phyloP scores from a whole-genome alignment of 2,888 invertebrate genomes.

The Panorpa germanica region DNA sequence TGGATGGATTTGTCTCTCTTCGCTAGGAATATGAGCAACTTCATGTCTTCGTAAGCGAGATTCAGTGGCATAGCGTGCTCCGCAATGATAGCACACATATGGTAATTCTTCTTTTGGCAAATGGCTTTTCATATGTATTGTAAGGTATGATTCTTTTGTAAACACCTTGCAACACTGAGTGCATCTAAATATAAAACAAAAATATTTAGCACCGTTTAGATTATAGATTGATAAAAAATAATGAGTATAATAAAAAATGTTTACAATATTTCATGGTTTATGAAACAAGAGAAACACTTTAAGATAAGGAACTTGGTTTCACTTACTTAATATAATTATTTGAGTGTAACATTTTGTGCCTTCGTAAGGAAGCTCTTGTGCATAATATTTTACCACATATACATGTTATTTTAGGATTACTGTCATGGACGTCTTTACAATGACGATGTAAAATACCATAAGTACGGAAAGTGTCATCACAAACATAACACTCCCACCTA shows the following conservation, averaged over 20 bases:
- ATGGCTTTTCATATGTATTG: constrained; percentile 16
- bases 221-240: too few species aligned
- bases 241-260: too few species aligned
- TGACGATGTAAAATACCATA: constrained; percentile 16
- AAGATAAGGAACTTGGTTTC: not conserved
- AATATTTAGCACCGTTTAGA: too few species aligned
- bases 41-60: constrained; percentile 17
- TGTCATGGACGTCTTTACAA: constrained; percentile 15
- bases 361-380: constrained; percentile 16
- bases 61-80: constrained; percentile 16
- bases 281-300: constrained; percentile 1
- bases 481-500: constrained; percentile 17
- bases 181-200: constrained; percentile 15
- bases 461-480: constrained; percentile 15
- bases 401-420: constrained; percentile 16
- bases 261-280: too few species aligned
- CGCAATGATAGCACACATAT: constrained; percentile 18
- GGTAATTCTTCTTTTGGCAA: constrained; percentile 18
- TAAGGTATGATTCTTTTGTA: constrained; percentile 15
- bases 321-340: constrained; percentile 15
- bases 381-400: constrained; percentile 16
- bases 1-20: constrained; percentile 16
- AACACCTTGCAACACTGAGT: constrained; percentile 16
- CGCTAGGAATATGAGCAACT: constrained; percentile 17
- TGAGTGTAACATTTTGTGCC: constrained; percentile 16